Evolutionary conservation across 2,888 invertebrate species (phyloP), one percentile per base, ranked within the genome.

Genomic region (Eupithecia exiguata): DNA sequence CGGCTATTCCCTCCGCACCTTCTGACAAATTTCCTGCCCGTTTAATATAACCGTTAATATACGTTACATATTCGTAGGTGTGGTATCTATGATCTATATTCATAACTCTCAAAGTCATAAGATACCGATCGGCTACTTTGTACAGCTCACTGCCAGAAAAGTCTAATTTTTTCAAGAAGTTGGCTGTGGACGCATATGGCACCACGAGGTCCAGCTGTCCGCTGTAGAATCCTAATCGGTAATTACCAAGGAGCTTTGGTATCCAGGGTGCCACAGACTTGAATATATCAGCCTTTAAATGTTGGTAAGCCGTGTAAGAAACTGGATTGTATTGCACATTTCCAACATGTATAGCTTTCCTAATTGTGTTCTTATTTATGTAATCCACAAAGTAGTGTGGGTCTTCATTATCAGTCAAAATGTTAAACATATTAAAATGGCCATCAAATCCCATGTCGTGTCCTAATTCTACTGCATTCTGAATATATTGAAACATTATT

Each of bases 381-480:
- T 61, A 61, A 6, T 25, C 5, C 10, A 25, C 3, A 61, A 61
- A 61, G 25, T 61, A 16, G 70, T 21, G 5, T 43, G 6, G 36
- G 5, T 65, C 65, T 5, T 36, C 18, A n/a, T 21, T 7, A 65
- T 25, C 25, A 65, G 21, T 12, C 6, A 46, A 6, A 62, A 61
- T 21, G 16, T 61, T 61, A 61, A 14, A 49, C 5, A 38, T 35
- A 62, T 95, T 63, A 96, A 0, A 98, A 89, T 4, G 90, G 87
- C 85, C 97, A 97, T 84, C 97, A 97, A 9, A 7, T 5, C 46
- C 18, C 1, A 1, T 0, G 1, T 18, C 46, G 46, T 18, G 18
- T 46, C 46, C 18, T 46, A 7, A n/a, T 46, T 1, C 2, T n/a
- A 46, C 1, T 18, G n/a, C 46, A 46, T 46, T n/a, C 5, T 18